Base-by-base conservation (phyloP, 2,888 invertebrate genomes). In the Epinotia demarniana region DNA sequence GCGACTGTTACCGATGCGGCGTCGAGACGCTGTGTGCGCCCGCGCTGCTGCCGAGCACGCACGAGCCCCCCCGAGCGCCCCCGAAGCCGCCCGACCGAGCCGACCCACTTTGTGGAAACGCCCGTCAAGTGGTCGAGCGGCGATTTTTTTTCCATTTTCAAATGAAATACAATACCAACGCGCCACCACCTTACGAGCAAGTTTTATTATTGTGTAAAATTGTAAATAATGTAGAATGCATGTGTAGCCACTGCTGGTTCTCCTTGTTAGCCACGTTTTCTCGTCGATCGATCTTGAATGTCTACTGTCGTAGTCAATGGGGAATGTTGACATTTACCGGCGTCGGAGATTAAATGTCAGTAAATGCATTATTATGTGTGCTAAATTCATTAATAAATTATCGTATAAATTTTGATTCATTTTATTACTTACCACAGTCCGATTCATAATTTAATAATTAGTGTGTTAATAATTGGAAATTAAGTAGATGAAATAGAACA, bases 121-220 rank as follows among this genome's bases (percentile, higher is more conserved):
- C 85, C 86, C 78, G 76, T 64, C 80, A 80, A 83, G 88, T 85
- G 89, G 90, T 86, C 89, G 86, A 87, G 86, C 87, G 85, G 86
- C 83, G 87, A 86, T 90, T 92, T 90, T 91, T 92, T 92, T 91
- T 86, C 83, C 89, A 92, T 93, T 93, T 93, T 93, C 92, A 92
- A 88, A 90, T 91, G 90, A 92, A 92, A 90, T 89, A 86, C 86
- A 67, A 72, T 85, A 85, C 85, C 81, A 81, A 55, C 66, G 81
- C 79, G 77, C 80, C 80, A 78, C 78, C 79, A 78, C 76, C 23
- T 70, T 72, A 72, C 67, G 71, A 46, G n/a, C 61, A 67, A 75
- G 66, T 55, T 18, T 11, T 68, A 43, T 58, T n/a, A 46, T 49
- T 57, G 46, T 18, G 70, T 49, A 46, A 57, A 66, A 39, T 23